These are phyloP conservation scores for Gadopsis marmoratus DNA, from an alignment of 2,797 vertebrate species.

Conservation along the genomic window DNA sequence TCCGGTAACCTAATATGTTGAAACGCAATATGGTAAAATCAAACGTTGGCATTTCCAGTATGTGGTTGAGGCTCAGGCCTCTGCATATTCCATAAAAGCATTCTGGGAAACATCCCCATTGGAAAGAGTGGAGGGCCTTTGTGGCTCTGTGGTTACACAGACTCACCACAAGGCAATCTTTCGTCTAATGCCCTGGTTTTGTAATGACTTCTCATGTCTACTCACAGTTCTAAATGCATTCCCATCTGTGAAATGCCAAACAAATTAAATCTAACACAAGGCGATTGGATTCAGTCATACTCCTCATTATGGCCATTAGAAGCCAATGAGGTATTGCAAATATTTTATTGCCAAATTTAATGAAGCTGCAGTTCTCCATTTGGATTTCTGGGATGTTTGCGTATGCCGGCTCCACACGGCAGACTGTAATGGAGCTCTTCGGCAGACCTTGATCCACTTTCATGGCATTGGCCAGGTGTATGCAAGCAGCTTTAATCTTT, in stretches of 20 bases:
- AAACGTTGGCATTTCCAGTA: constrained; percentile 79
- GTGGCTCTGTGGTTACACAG: constrained; percentile 73
- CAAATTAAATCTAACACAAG: constrained; percentile 86
- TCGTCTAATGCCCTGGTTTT: constrained; percentile 75
- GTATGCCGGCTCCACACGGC: constrained; percentile 64
- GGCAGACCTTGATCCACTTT: constrained; percentile 60
- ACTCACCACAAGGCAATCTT: constrained; percentile 72
- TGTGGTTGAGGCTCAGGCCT: constrained; percentile 63
- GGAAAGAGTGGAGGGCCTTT: constrained; percentile 70
- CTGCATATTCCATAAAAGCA: constrained; percentile 77
- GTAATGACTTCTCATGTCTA: constrained; percentile 79
- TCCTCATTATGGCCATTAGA: constrained; percentile 86
- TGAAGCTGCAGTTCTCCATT: constrained; percentile 84
- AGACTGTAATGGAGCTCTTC: constrained; percentile 68
- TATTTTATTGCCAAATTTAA: constrained; percentile 88
- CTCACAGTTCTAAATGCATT: constrained; percentile 82
- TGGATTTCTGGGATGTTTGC: constrained; percentile 76
- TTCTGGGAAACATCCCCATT: constrained; percentile 71
- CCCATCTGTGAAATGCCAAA: constrained; percentile 86
- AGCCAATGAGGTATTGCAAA: constrained; percentile 87
- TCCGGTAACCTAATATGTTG: constrained; percentile 79
- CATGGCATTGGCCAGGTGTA: constrained; percentile 57
- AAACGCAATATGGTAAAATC: constrained; percentile 81
- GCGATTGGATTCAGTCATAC: constrained; percentile 84
- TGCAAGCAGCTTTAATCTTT: constrained; percentile 44